Conservation (phyloP, 2,797 vertebrate species). For the Scarus forsteni region DNA sequence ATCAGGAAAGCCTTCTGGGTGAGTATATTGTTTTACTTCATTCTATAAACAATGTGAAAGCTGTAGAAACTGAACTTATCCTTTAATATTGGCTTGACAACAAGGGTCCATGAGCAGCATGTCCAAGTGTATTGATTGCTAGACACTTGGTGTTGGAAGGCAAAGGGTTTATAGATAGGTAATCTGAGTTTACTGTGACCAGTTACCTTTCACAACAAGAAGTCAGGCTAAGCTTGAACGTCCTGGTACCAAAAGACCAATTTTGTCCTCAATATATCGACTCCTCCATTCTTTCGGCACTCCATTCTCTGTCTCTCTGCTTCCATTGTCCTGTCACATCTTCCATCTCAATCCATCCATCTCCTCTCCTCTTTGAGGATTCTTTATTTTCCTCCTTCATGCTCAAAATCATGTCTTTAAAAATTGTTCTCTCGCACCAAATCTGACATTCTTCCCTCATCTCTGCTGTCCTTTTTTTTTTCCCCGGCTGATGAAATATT, state of each 20-base stretch:
- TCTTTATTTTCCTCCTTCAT: constrained; percentile 25
- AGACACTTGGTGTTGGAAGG: too few species aligned
- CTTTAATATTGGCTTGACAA: too few species aligned
- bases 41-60: too few species aligned
- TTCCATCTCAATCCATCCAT: constrained; percentile 43
- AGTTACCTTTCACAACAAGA: not conserved
- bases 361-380: constrained; percentile 19
- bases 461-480: constrained; percentile 42
- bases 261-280: constrained; percentile 50
- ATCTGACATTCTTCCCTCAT: constrained; percentile 45
- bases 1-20: too few species aligned
- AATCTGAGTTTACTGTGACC: too few species aligned
- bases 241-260: constrained; percentile 19
- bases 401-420: constrained; percentile 34
- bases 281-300: constrained; percentile 47
- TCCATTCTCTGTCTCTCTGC: constrained; percentile 38
- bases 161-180: too few species aligned
- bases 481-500: constrained; percentile 73
- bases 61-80: too few species aligned
- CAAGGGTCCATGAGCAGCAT: too few species aligned
- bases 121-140: too few species aligned
- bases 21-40: too few species aligned
- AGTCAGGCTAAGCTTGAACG: constrained; percentile 42
- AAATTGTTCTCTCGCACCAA: constrained; percentile 30
- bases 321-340: constrained; percentile 58